phyloP scores from a whole-genome alignment of 2,888 invertebrate genomes.

The Andrena praecox region DNA sequence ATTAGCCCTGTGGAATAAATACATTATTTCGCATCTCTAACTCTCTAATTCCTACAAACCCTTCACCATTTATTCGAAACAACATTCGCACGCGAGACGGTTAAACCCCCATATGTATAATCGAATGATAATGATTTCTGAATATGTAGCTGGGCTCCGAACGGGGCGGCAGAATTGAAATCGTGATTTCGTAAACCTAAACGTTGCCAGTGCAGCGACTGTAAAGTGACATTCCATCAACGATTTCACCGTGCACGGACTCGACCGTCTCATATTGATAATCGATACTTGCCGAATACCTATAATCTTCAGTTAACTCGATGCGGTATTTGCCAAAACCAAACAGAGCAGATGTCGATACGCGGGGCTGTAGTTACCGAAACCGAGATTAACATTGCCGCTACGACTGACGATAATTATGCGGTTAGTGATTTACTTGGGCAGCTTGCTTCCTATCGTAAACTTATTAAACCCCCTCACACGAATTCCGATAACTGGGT shows the following conservation, averaged over 20 bases:
- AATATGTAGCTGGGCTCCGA: too few species aligned
- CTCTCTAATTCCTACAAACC: too few species aligned
- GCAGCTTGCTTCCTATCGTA: slow-evolving; percentile 31
- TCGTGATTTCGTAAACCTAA: neutral
- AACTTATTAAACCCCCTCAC: slow-evolving; percentile 36
- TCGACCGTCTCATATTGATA: slow-evolving; percentile 38
- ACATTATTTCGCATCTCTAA: too few species aligned
- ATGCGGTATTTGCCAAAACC: slow-evolving; percentile 54
- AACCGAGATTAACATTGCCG: slow-evolving; percentile 62
- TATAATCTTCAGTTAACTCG: slow-evolving; percentile 51
- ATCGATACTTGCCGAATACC: slow-evolving; percentile 55
- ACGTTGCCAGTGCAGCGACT: neutral
- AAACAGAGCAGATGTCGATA: slow-evolving; percentile 56
- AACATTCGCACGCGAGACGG: too few species aligned
- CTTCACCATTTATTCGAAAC: too few species aligned
- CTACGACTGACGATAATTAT: slow-evolving; percentile 48
- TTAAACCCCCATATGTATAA: too few species aligned
- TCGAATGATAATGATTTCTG: neutral
- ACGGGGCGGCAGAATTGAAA: neutral
- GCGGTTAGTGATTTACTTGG: slow-evolving; percentile 43
- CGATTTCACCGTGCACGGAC: neutral
- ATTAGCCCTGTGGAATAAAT: too few species aligned
- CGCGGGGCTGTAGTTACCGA: slow-evolving; percentile 39
- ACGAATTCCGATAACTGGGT: slow-evolving; percentile 28
- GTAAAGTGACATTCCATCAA: slow-evolving; percentile 26